Evolutionary conservation across 2,797 vertebrate genomes (phyloP).

Genomic region (Sebastes baramenuke): DNA sequence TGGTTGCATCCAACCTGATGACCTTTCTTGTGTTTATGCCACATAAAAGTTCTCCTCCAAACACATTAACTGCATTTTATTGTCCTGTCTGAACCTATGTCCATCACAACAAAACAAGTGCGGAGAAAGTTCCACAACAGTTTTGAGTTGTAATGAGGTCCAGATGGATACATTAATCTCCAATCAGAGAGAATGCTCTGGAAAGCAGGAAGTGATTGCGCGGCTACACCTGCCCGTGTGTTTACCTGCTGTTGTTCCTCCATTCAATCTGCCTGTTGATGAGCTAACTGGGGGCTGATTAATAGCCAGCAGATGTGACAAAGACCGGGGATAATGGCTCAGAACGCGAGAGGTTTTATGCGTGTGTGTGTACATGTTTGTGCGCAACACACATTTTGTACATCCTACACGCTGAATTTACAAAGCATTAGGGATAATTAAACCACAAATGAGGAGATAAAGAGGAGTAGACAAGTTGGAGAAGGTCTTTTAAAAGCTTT

Average conservation of each 20-base stretch:
- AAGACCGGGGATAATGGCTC: conserved; percentile 61
- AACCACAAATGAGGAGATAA: conserved; percentile 48
- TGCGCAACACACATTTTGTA: conserved; percentile 13
- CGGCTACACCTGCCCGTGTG: conserved; percentile 50
- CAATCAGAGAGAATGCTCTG: conserved; percentile 48
- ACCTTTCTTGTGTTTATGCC: not conserved
- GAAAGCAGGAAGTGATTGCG: conserved; percentile 42
- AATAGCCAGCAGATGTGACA: conserved; percentile 72
- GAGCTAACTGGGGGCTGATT: conserved; percentile 71
- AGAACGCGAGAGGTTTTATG: conserved; percentile 42
- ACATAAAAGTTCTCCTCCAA: not conserved
- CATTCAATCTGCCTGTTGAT: conserved; percentile 55
- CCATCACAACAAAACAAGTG: not conserved
- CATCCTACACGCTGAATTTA: conserved; percentile 33
- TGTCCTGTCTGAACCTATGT: not conserved
- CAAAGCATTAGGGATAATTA: conserved; percentile 48
- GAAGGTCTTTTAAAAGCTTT: not conserved
- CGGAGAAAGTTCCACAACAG: conserved; percentile 38
- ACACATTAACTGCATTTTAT: not conserved
- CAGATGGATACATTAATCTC: conserved; percentile 70
- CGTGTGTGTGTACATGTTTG: not conserved
- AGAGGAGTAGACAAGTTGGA: conserved; percentile 16
- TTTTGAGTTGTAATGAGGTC: conserved; percentile 54
- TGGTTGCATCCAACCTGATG: not conserved
- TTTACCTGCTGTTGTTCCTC: conserved; percentile 71